Conservation (phyloP, 2,113 vertebrate genomes). For the Gallinago paraguaiae region DNA sequence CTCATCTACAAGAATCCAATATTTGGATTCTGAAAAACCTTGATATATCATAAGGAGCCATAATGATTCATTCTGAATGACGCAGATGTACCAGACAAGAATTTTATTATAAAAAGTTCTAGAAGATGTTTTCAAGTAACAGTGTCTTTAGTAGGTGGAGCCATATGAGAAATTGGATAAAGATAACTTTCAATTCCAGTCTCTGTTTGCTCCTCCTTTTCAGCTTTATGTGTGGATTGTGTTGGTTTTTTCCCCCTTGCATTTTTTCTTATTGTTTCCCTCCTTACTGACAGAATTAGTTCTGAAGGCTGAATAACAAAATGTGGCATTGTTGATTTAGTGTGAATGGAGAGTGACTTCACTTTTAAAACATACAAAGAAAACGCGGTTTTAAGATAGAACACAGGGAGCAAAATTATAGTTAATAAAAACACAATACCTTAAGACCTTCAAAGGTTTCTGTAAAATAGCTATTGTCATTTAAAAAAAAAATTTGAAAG, state of each 20-base stretch:
- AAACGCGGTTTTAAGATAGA: conserved; percentile 2
- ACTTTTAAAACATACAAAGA: conserved; percentile 2
- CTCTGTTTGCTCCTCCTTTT: not conserved
- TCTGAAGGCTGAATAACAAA: not conserved
- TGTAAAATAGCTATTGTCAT: conserved; percentile 36
- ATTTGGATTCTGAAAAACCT: not conserved
- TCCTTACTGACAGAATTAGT: not conserved
- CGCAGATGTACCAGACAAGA: not conserved
- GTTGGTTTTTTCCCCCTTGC: fast-evolving
- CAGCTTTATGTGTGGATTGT: not conserved
- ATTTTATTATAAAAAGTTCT: not conserved
- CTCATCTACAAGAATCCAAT: not conserved
- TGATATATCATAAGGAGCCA: not conserved
- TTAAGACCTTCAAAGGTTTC: conserved; percentile 31
- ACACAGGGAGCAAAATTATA: not conserved
- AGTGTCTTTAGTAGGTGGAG: not conserved
- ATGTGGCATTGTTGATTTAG: not conserved
- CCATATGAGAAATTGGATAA: not conserved
- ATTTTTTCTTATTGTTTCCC: not conserved
- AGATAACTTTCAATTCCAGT: not conserved
- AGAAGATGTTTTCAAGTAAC: not conserved
- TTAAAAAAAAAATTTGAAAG: conserved; percentile 31
- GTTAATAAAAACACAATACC: conserved; percentile 54
- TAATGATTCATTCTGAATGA: not conserved
- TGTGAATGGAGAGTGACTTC: not conserved